Evolutionary conservation across 2,888 invertebrate genomes (phyloP), one percentile per base, ranked within the genome.

Genomic region (Beris chalybata): DNA sequence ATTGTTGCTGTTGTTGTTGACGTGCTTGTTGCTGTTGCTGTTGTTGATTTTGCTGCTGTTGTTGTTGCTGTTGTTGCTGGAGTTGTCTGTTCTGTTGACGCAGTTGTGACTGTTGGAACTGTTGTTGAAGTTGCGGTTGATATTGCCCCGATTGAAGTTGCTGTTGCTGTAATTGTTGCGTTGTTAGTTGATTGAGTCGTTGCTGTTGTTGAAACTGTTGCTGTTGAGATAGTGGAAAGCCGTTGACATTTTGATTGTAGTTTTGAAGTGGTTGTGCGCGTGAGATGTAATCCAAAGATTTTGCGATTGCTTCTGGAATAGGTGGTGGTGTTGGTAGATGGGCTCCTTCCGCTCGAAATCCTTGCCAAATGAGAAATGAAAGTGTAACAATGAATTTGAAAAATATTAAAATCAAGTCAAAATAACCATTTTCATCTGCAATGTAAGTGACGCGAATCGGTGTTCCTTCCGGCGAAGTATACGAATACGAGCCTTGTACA

Each of bases 401-500:
- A 38, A 38, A 38, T 22, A 47, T 30, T 38, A 31, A 31, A 59
- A 47, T 30, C 22, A 58, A 30, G 1, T 29, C 12, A 53, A 54
- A 55, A 13, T 73, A 78, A 83, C 91, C 92, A 76, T 89, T 89
- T 80, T 91, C 91, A 77, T 91, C 91, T 22, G 90, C 90, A 15
- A 89, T 83, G 73, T 90, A 91, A 45, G 83, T 86, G 9, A 90
- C 84, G 70, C 86, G 85, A 68, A 90, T 87, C 2, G 89, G 89
- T 12, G 86, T 87, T 15, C 86, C 86, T 72, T 92, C 91, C 0
- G 91, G 90, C 1, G 90, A 85, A 5, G 89, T 85, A 75, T 91
- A 92, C 0, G 90, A 86, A 76, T 86, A 90, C 48, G 88, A 88
- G 52, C 92, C 92, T 76, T 90, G 88, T 3, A 90, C 89, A 1